Percentiles rank a stretch among this genome's conserved stretches.
Evolutionary conservation across 1,140 invertebrate species (phyloP).

Genomic region (Trichomalopsis sarcophagae): DNA sequence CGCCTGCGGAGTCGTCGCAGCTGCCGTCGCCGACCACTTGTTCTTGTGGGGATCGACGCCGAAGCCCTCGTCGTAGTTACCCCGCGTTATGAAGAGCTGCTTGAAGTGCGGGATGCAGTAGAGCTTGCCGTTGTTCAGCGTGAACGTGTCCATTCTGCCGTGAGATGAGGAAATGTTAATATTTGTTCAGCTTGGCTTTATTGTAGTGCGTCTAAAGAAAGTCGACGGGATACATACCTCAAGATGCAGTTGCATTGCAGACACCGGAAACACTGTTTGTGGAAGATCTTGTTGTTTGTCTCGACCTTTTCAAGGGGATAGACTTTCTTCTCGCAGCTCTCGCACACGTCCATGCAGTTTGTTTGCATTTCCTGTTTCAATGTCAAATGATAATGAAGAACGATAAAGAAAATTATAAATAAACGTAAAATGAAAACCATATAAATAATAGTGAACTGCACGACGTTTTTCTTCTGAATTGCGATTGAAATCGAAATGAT

Average conservation of each 20-base stretch:
- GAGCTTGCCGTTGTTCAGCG: slow-evolving; percentile 83
- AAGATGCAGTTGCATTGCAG: slow-evolving; percentile 85
- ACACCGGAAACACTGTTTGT: slow-evolving; percentile 88
- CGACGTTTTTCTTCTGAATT: not conserved
- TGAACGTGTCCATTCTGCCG: slow-evolving; percentile 85
- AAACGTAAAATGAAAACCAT: slow-evolving; percentile 32
- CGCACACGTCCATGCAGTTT: slow-evolving; percentile 80
- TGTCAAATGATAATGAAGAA: slow-evolving; percentile 35
- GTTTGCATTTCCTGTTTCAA: slow-evolving; percentile 74
- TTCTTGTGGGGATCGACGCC: slow-evolving; percentile 80
- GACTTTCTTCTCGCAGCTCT: slow-evolving; percentile 83
- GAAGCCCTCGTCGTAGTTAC: slow-evolving; percentile 90
- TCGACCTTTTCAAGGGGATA: slow-evolving; percentile 89
- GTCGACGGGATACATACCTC: slow-evolving; percentile 75
- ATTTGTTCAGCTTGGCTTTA: too few relatives aligned
- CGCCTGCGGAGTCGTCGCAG: slow-evolving; percentile 57
- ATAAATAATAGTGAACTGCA: slow-evolving; percentile 37
- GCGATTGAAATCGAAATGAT: too few relatives aligned
- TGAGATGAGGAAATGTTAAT: not conserved
- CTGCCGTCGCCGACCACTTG: slow-evolving; percentile 73
- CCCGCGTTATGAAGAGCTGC: slow-evolving; percentile 88
- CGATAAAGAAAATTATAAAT: slow-evolving; percentile 27
- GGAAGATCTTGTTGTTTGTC: slow-evolving; percentile 84
- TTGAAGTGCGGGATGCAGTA: slow-evolving; percentile 89
- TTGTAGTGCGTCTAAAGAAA: too few relatives aligned